phyloP scores from a whole-genome alignment of 1,140 invertebrate genomes.

The Ericerus pela region DNA sequence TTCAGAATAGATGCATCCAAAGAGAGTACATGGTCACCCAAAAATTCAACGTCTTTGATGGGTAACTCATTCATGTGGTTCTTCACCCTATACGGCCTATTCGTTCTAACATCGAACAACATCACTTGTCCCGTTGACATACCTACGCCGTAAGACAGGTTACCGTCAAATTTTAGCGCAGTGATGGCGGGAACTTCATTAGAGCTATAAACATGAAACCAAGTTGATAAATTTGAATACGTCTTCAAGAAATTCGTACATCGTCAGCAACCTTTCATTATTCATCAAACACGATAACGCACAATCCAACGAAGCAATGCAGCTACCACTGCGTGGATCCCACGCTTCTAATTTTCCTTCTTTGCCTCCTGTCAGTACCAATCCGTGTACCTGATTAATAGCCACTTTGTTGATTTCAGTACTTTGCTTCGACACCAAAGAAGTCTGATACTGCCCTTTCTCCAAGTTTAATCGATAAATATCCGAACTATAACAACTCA shows the following conservation, averaged over 20 bases:
- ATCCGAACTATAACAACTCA: conserved; percentile 47
- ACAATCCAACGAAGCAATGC: conserved; percentile 71
- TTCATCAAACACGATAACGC: conserved; percentile 52
- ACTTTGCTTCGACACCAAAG: conserved; percentile 52
- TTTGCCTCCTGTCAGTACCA: conserved; percentile 75
- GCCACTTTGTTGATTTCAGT: conserved; percentile 68
- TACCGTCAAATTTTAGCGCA: conserved; percentile 63
- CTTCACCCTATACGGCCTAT: conserved; percentile 75
- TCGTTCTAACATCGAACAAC: conserved; percentile 86
- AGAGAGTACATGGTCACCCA: conserved; percentile 75
- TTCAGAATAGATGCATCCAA: conserved; percentile 86
- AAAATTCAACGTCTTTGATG: conserved; percentile 80
- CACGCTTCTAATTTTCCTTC: conserved; percentile 89
- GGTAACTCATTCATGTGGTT: conserved; percentile 90
- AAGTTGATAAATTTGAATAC: conserved; percentile 14
- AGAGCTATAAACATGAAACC: conserved; percentile 35
- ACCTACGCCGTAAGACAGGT: conserved; percentile 74
- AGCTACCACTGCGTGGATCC: conserved; percentile 68
- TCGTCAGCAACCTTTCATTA: conserved; percentile 25
- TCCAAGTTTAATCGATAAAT: conserved; percentile 92
- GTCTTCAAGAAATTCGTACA: background rate
- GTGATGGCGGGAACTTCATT: conserved; percentile 59
- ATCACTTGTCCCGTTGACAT: conserved; percentile 85
- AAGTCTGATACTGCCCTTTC: conserved; percentile 80
- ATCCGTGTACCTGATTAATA: conserved; percentile 77